Base-by-base conservation (phyloP, 2,113 vertebrate species). In the Mastomys natalensis region DNA sequence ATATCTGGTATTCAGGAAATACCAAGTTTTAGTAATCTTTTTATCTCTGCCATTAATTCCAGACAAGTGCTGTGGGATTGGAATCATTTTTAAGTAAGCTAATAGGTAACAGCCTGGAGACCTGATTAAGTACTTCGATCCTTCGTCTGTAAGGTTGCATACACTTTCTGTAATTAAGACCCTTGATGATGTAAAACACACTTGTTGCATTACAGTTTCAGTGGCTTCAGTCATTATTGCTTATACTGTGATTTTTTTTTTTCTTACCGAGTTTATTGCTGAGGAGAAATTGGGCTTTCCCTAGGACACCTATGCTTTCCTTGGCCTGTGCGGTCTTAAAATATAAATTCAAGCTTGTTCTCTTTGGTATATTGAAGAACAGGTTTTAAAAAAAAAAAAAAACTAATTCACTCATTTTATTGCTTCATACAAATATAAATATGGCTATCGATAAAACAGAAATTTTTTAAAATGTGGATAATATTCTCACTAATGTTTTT, bases 91-190 rank as follows among this genome's bases (percentile, higher is more conserved):
- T 62, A 76, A 80, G n/a, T 92, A 95, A 90, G 34, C 48, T 93
- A 58, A 24, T 74, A 85, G 48, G 43, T 85, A 58, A 62, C 72
- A 93, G 51, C 77, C 43, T 82, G 94, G 87, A 68, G n/a, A 86
- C 60, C 87, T 74, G 43, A 96, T 94, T 96, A 89, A 96, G 21
- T 78, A 74, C 58, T 84, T 93, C 92, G 82, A 74, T 92, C 62
- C 62, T 70, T 74, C 93, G 60, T 90, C 87, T 84, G 55, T 74
- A 73, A 90, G 45, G 43, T 43, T 45, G 7, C 43, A 53, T 91
- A 45, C 13, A 78, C 0, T 88, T 90, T 95, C 19, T 64, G 3
- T 74, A 53, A 55, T 93, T 72, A 92, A 90, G 80, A 72, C 34
- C 24, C 66, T 45, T 45, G 37, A 77, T n/a, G 1, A 0, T 93